These are phyloP conservation scores for Aspiorhynchus laticeps DNA, from an alignment of 2,113 vertebrate genomes.

Conservation along the genomic window DNA sequence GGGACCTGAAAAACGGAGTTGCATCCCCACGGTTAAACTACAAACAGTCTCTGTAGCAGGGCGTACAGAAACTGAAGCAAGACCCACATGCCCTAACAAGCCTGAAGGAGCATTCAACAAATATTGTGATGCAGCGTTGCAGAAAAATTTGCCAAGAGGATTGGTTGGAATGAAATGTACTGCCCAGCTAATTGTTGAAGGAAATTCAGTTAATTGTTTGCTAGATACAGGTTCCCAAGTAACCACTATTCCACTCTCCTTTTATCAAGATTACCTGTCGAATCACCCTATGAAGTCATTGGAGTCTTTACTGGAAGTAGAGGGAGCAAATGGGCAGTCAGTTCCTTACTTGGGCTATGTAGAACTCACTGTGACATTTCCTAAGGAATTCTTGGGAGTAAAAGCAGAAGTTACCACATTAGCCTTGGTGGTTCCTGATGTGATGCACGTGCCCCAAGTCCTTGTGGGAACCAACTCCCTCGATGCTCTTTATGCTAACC, in stretches of 20 bases:
- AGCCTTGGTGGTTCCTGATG: neutral
- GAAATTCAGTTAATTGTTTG: too few species aligned
- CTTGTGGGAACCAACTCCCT: constrained; percentile 18
- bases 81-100: too few species aligned
- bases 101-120: too few species aligned
- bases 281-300: neutral
- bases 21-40: too few species aligned
- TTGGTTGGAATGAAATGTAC: too few species aligned
- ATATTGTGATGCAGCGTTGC: too few species aligned
- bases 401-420: neutral
- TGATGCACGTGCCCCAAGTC: neutral
- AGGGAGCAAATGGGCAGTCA: constrained; percentile 28
- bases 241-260: neutral
- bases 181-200: too few species aligned
- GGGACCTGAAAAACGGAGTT: too few species aligned
- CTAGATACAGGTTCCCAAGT: too few species aligned
- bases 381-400: neutral
- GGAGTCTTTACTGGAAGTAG: neutral
- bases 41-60: too few species aligned
- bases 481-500: neutral
- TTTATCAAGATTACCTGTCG: neutral
- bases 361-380: neutral
- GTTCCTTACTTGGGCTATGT: constrained; percentile 21
- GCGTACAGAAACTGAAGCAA: too few species aligned
- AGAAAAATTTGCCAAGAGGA: too few species aligned